These are phyloP conservation scores for Thalassoma bifasciatum DNA, from an alignment of 2,113 vertebrate species.

Conservation along the genomic window DNA sequence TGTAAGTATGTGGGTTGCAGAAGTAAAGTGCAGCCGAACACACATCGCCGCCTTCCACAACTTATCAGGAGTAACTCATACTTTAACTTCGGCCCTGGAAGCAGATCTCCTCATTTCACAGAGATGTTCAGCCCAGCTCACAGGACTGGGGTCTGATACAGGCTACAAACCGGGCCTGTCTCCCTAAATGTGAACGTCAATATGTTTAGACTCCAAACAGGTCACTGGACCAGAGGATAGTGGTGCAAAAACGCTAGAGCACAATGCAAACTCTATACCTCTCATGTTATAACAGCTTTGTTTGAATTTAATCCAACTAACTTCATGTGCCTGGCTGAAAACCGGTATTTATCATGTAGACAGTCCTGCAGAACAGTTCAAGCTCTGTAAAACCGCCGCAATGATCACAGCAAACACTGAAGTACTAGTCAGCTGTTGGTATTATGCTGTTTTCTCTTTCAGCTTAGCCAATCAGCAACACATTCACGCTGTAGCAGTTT, in stretches of 20 bases:
- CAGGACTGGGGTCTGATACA: conserved; percentile 1
- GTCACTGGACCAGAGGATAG: conserved; percentile 28
- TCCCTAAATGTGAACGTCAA: conserved; percentile 35
- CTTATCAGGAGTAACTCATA: conserved; percentile 63
- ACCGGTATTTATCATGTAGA: not conserved
- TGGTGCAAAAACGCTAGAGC: not conserved
- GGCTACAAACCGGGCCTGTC: conserved; percentile 49
- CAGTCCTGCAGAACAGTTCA: conserved; percentile 58
- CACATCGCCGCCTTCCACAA: conserved; percentile 24
- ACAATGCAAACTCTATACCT: not conserved
- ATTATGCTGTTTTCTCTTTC: conserved; percentile 23
- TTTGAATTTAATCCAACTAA: conserved; percentile 6
- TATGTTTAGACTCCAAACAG: conserved; percentile 54
- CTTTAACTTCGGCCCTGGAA: conserved; percentile 51
- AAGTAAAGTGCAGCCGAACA: conserved; percentile 37
- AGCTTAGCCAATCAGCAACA: conserved; percentile 23
- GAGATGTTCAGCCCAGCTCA: conserved; percentile 30
- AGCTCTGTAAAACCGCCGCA: conserved; percentile 41
- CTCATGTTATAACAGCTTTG: not conserved
- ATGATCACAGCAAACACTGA: conserved; percentile 56
- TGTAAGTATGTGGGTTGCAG: conserved; percentile 17
- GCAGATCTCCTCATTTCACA: conserved; percentile 2
- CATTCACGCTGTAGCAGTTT: conserved; percentile 37
- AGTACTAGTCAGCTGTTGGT: conserved; percentile 65
- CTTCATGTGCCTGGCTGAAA: conserved; percentile 5